Evolutionary conservation across 2,888 invertebrate species (phyloP).

Genomic region (Nemotelus nigrinus): DNA sequence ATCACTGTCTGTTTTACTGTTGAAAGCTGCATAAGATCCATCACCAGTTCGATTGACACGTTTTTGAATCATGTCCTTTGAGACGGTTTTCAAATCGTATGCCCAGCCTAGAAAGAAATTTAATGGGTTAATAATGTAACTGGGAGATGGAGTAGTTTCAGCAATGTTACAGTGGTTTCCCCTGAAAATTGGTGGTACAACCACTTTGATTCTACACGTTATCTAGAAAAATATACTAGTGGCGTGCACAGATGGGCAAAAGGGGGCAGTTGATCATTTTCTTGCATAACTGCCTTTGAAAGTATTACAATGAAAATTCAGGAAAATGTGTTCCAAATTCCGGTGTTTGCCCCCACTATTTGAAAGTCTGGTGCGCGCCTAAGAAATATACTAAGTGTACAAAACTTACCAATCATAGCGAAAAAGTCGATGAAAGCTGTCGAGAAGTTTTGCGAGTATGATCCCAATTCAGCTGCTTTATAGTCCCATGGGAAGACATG

Average conservation of each 20-base stretch:
- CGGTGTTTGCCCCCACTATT: too few relatives aligned
- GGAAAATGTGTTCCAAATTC: too few relatives aligned
- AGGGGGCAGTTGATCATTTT: too few relatives aligned
- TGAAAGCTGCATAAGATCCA: constrained; percentile 66
- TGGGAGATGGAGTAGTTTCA: too few relatives aligned
- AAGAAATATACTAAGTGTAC: neutral
- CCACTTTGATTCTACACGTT: neutral
- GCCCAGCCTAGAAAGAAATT: constrained; percentile 72
- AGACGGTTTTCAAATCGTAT: constrained; percentile 85
- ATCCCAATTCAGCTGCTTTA: constrained; percentile 77
- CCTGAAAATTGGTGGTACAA: neutral
- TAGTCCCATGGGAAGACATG: constrained; percentile 89
- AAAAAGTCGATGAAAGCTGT: constrained; percentile 75
- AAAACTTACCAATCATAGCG: constrained; percentile 72
- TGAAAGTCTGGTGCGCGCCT: too few relatives aligned
- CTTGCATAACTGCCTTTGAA: too few relatives aligned
- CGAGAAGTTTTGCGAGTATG: constrained; percentile 72
- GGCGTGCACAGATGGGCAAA: neutral
- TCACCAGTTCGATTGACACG: constrained; percentile 80
- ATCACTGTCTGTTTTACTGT: neutral
- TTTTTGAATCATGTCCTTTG: constrained; percentile 74
- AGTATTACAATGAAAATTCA: too few relatives aligned
- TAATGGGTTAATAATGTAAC: too few relatives aligned
- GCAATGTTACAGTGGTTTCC: neutral
- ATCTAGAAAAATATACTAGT: neutral